Evolutionary conservation across 2,113 vertebrate species (phyloP), one percentile per base, ranked within the genome.

Genomic region (Limanda limanda): DNA sequence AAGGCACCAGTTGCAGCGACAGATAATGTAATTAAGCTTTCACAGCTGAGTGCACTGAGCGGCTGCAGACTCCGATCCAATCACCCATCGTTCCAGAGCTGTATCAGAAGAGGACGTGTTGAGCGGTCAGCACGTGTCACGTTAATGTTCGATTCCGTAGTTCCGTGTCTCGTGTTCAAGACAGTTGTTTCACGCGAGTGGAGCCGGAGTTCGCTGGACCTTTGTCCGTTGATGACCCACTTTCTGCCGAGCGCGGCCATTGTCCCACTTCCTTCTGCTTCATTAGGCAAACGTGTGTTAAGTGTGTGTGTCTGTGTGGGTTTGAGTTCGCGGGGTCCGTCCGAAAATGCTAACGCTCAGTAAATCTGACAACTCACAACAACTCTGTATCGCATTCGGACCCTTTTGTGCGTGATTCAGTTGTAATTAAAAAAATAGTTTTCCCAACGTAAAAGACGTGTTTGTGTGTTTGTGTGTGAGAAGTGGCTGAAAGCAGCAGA

Each of bases 191-290:
- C 17, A 18, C 17, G 45, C 45, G 5, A 18, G 45, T 15, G 42
- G 42, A 45, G 42, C 42, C 48, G 13, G 48, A 51, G 48, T 51
- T 7, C 18, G 1, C 48, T 51, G 8, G 20, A 21, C 60, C 37
- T 56, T 84, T 80, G 85, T 79, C 87, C 48, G 81, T 84, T 87
- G 0, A 55, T 85, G 89, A 86, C 86, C 89, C 82, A 86, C 78
- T 86, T 90, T 75, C 79, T 66, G 74, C 51, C 15, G 12, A n/a
- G 6, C 3, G 17, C 1, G 3, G 31, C 48, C 74, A 78, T 76
- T 84, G 88, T 84, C 72, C 70, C 67, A 48, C 59, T 76, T 71
- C 0, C 40, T 86, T 88, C 76, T 78, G 81, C 81, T 80, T 88
- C 78, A 61, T 75, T 90, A 75, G 52, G 35, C 71, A 40, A 23